Conservation (phyloP, 2,888 invertebrate species). For the Ennomos erosarius region DNA sequence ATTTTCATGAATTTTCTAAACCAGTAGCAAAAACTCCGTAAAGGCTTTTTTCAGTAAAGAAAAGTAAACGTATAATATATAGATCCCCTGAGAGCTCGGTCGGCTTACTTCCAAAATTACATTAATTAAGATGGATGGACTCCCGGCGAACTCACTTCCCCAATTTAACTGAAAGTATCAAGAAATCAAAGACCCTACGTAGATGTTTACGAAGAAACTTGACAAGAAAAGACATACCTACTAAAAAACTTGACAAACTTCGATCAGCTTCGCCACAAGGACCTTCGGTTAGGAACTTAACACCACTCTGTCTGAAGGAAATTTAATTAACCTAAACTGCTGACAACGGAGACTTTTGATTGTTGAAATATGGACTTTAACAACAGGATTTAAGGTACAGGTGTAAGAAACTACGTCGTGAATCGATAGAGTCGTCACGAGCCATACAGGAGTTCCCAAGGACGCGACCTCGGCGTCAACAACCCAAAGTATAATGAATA, state of each 20-base stretch:
- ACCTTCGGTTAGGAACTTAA: not conserved
- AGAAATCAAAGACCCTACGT: conserved; percentile 4
- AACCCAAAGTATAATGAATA: conserved; percentile 7
- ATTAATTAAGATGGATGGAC: conserved; percentile 8
- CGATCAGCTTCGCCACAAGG: not conserved
- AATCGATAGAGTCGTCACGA: conserved; percentile 47
- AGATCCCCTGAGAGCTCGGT: conserved; percentile 17
- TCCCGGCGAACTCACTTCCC: conserved; percentile 1
- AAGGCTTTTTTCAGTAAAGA: not conserved
- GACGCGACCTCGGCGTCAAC: conserved; percentile 43
- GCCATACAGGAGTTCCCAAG: conserved; percentile 45
- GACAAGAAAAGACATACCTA: not conserved
- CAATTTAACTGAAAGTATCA: conserved; percentile 8
- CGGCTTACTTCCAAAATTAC: conserved; percentile 5
- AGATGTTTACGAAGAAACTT: not conserved
- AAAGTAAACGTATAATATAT: not conserved
- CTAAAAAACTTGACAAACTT: not conserved
- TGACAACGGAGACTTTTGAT: conserved; percentile 4
- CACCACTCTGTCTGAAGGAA: conserved; percentile 12
- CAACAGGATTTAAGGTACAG: conserved; percentile 24
- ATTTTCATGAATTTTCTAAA: too few species aligned
- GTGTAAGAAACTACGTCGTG: conserved; percentile 34
- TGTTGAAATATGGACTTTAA: conserved; percentile 30
- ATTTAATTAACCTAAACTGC: conserved; percentile 24
- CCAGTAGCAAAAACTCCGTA: too few species aligned